Percentiles rank a stretch among this genome's conserved stretches.
These are phyloP conservation scores for Diarsia dahlii DNA, from an alignment of 2,888 invertebrate genomes.

Conservation along the genomic window DNA sequence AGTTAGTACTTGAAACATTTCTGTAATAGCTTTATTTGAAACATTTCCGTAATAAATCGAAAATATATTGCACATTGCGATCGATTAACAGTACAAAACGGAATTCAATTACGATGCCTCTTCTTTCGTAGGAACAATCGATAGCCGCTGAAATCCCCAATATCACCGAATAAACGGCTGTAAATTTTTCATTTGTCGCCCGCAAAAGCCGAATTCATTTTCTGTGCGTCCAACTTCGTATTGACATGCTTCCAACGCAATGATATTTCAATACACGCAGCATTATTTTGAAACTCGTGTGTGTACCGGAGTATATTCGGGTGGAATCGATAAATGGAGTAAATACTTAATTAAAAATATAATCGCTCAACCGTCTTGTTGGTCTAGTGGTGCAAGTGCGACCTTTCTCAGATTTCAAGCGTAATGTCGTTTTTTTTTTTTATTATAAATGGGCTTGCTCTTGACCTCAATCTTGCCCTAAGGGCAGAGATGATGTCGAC, in stretches of 20 bases:
- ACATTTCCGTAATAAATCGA: neutral
- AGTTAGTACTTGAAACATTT: neutral
- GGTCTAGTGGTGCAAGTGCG: too few relatives aligned
- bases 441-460: too few relatives aligned
- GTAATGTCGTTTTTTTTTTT: too few relatives aligned
- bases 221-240: conserved; percentile 59
- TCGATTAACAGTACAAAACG: conserved; percentile 21
- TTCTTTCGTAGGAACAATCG: conserved; percentile 53
- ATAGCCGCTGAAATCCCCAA: conserved; percentile 58
- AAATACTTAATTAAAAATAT: conserved; percentile 37
- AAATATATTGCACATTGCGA: conserved; percentile 15
- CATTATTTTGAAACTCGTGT: conserved; percentile 56
- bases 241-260: conserved; percentile 67
- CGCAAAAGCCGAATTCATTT: conserved; percentile 71
- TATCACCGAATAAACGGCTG: conserved; percentile 65
- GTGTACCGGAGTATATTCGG: conserved; percentile 19
- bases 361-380: neutral
- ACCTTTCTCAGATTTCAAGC: too few relatives aligned
- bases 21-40: neutral
- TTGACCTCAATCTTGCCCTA: too few relatives aligned
- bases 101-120: conserved; percentile 48
- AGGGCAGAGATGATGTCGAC: too few relatives aligned
- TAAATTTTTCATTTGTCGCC: conserved; percentile 72
- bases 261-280: conserved; percentile 59
- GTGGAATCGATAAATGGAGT: conserved; percentile 45